Evolutionary conservation across 2,113 vertebrate species (phyloP).

Genomic region (Gallinago jamesoni): DNA sequence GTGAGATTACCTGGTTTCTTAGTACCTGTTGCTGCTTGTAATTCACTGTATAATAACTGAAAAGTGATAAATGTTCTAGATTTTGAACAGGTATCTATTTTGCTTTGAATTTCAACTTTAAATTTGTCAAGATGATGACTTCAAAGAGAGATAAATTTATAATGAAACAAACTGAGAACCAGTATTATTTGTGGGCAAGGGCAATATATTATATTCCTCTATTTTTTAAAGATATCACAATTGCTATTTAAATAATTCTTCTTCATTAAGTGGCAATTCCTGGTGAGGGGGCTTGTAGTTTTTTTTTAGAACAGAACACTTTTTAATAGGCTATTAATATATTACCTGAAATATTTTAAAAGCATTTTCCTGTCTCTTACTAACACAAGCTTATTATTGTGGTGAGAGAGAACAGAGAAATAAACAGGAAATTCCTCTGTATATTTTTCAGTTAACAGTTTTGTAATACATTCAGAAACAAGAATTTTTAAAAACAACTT

Average conservation of each 20-base stretch:
- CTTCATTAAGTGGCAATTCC: neutral
- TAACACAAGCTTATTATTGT: neutral
- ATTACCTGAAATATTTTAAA: neutral
- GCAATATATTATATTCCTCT: neutral
- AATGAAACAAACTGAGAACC: neutral
- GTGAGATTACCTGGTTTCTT: conserved; percentile 68
- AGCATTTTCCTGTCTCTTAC: neutral
- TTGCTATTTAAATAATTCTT: neutral
- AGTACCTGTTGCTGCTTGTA: neutral
- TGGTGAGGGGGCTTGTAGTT: neutral
- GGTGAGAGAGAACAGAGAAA: neutral
- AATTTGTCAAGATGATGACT: neutral
- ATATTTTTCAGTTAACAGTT: neutral
- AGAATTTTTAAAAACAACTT: neutral
- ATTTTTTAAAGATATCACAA: neutral
- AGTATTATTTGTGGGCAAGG: neutral
- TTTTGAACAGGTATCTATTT: neutral
- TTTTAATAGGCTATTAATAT: neutral
- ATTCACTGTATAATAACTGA: neutral
- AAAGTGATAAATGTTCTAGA: neutral
- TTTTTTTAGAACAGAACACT: neutral
- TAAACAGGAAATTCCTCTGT: neutral
- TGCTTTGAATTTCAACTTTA: neutral
- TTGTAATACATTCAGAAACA: neutral
- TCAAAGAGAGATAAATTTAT: neutral